Base-by-base conservation (phyloP, 2,888 invertebrate genomes). In the Sepioteuthis lessoniana region DNA sequence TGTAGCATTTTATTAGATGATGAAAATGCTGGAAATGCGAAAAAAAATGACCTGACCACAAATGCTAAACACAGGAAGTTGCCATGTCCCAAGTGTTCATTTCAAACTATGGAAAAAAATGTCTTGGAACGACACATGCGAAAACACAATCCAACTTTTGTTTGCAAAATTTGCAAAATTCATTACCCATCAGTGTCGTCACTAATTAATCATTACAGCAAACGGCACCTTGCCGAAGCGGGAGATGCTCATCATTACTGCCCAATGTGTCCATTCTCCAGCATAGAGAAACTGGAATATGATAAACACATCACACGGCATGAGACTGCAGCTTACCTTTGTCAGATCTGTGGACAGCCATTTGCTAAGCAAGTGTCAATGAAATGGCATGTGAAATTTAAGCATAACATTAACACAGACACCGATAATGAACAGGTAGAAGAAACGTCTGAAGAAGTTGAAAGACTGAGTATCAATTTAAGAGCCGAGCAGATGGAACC, bases 31-130 rank as follows among this genome's bases (percentile, higher is more conserved):
- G 91, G 31, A n/a, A 91, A 91, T 46, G 1, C 8, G 31, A 4
- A 7, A 28, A 19, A 91, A n/a, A n/a, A 25, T 7, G 5, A 19
- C 25, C 31, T 10, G 46, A 46, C 46, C 7, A 4, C 46, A 25
- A 42, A 46, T 42, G 31, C 28, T 28, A 91, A 50, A 47, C 4
- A 95, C 42, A 95, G 95, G 94, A 94, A 95, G 38, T 95, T 95
- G 93, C 95, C 95, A 37, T 95, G 95, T 47, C 95, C 94, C 2
- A 94, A 95, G 94, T 95, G 95, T 93, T 94, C 95, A 0, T 95
- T 95, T 93, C 94, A 95, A 76, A 95, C 95, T 10, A 94, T 95
- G 42, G 95, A 95, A 94, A 95, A 95, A 94, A 95, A 94, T 1
- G 95, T 95, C 38, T 55, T 95, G 25, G 95, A 95, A 46, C 94